Evolutionary conservation across 1,140 invertebrate species (phyloP), one percentile per base, ranked within the genome.

Genomic region (Nebria ingens): DNA sequence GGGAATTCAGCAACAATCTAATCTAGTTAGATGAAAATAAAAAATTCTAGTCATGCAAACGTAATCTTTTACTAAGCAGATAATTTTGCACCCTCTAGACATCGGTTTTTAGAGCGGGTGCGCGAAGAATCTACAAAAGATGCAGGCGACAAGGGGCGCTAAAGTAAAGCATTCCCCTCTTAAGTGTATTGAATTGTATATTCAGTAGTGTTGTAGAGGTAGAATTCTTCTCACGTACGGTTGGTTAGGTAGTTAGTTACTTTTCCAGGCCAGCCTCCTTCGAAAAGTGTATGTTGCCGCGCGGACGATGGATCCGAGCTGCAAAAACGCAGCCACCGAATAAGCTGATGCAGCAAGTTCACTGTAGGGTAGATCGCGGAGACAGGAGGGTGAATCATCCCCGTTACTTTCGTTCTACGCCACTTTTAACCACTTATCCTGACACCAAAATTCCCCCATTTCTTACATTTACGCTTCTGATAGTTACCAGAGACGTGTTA

Each of bases 101-200:
- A 9, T 34, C 25, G 25, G 25, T 34, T 34, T n/a, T n/a, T n/a
- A n/a, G n/a, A n/a, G n/a, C n/a, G n/a, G n/a, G 25, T 34, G 25
- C 25, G 25, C 6, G 25, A 34, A 34, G 25, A 34, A 6, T 6
- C 25, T 34, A 34, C 25, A 34, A 34, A 34, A 9, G 25, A n/a
- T 34, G 25, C 25, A n/a, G 25, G n/a, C n/a, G n/a, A n/a, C n/a
- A n/a, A n/a, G n/a, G 25, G 25, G 25, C 25, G n/a, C 25, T 34
- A 34, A n/a, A 34, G 25, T 34, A n/a, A 34, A 9, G 25, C 25
- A 34, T 13, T 4, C 40, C 40, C 40, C 40, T 17, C 6, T 17
- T 45, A 45, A 45, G 40, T 45, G 40, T 45, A 45, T 45, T 45
- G 40, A 45, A 45, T 45, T 45, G 40, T 45, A 45, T 45, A 45